Conservation (phyloP, 92 coral and sea anemone species). For the Virgularia gustaviana region DNA sequence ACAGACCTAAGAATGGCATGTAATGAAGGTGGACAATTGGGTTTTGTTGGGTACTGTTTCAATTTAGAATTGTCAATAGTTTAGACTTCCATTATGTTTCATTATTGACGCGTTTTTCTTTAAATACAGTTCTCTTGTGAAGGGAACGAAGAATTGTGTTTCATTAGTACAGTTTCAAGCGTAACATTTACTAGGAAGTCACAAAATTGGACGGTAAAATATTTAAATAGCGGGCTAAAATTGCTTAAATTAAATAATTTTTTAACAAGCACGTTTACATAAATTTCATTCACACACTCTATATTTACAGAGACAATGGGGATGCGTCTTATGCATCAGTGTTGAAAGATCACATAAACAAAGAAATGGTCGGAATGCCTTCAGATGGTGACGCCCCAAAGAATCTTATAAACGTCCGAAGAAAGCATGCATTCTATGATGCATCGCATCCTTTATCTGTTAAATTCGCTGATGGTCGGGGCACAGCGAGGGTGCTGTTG, state of each 20-base stretch:
- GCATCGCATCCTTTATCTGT: conserved; percentile 25
- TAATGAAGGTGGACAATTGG: too few relatives aligned
- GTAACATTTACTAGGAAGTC: too few relatives aligned
- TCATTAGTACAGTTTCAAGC: too few relatives aligned
- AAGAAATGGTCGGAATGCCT: conserved; percentile 6
- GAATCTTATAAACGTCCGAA: conserved; percentile 10
- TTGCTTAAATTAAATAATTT: background rate
- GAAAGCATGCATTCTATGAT: conserved; percentile 24
- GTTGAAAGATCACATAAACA: background rate
- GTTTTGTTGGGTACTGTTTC: too few relatives aligned
- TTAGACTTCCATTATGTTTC: too few relatives aligned
- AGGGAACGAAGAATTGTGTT: too few relatives aligned
- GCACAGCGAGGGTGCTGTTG: conserved; percentile 34
- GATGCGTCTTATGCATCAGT: background rate
- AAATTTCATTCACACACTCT: background rate
- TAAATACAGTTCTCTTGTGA: too few relatives aligned
- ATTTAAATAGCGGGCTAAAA: too few relatives aligned
- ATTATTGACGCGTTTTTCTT: too few relatives aligned
- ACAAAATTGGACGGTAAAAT: too few relatives aligned
- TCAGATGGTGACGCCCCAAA: background rate
- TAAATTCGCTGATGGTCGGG: conserved; percentile 17
- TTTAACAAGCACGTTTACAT: background rate
- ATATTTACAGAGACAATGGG: background rate
- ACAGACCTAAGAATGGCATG: too few relatives aligned
- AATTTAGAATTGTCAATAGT: too few relatives aligned